Conservation (phyloP, 2,113 vertebrate genomes). For the Calonectris borealis region DNA sequence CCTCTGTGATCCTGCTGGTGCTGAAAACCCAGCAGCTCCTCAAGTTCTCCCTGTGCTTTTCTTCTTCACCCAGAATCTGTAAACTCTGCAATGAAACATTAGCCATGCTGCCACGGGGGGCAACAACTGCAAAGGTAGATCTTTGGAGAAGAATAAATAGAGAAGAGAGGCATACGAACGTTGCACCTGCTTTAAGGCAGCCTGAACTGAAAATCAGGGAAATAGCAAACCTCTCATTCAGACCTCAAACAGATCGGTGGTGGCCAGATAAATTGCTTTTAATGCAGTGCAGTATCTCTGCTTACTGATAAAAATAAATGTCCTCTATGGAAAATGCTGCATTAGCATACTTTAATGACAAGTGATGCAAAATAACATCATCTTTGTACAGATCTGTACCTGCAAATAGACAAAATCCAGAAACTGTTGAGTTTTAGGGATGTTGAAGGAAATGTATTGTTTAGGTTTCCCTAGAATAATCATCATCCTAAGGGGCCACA, state of each 20-base stretch:
- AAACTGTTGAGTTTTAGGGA: not conserved
- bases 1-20: not conserved
- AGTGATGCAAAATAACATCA: fast-evolving
- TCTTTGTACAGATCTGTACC: not conserved
- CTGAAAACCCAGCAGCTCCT: not conserved
- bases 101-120: not conserved
- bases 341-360: not conserved
- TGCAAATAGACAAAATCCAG: not conserved
- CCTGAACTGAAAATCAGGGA: not conserved
- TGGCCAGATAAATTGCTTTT: not conserved
- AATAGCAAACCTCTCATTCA: not conserved
- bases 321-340: not conserved
- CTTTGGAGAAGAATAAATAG: not conserved
- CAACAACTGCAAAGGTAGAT: not conserved
- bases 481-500: not conserved
- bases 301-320: not conserved
- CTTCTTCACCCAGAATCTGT: not conserved
- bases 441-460: not conserved
- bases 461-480: not conserved
- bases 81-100: not conserved
- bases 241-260: not conserved
- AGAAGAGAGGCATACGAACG: not conserved
- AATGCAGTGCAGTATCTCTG: not conserved
- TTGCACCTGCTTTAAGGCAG: not conserved
- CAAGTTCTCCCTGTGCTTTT: not conserved